Conservation (phyloP, 2,797 vertebrate species). For the Pachyuromys duprasi region DNA sequence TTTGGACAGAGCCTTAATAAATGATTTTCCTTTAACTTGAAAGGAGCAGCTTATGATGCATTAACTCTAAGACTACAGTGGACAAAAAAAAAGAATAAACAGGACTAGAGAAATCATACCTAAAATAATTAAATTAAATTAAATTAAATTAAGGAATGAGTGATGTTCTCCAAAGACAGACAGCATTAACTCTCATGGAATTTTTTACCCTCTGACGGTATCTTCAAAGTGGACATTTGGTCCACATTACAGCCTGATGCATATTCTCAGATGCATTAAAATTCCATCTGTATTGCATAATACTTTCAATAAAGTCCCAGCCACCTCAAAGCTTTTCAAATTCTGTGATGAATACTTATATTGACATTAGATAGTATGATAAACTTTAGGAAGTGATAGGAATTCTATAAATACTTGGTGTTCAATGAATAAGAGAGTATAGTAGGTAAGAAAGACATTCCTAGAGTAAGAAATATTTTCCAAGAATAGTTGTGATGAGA, state of each 20-base stretch:
- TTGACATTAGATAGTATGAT: conserved; percentile 28
- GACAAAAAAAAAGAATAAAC: not conserved
- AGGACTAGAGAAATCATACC: not conserved
- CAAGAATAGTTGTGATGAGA: not conserved
- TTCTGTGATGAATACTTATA: conserved; percentile 82
- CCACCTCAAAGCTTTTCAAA: conserved; percentile 77
- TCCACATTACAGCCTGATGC: conserved; percentile 68
- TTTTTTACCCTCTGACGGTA: not conserved
- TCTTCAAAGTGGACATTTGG: not conserved
- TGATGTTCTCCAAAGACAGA: not conserved
- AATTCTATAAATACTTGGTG: conserved; percentile 54
- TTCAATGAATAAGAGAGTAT: conserved; percentile 56
- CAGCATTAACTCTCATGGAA: not conserved
- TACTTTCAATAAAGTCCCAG: conserved; percentile 81
- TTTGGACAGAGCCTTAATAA: conserved; percentile 20
- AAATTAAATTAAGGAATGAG: not conserved
- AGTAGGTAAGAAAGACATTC: conserved; percentile 63
- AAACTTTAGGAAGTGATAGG: conserved; percentile 59
- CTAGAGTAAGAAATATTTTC: conserved; percentile 23
- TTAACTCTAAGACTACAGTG: not conserved
- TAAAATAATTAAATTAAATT: conserved; percentile 44
- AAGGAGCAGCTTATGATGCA: not conserved
- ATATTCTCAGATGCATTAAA: conserved; percentile 67
- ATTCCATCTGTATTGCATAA: conserved; percentile 79
- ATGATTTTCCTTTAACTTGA: not conserved